Percentiles rank a stretch among this genome's conserved stretches.
Evolutionary conservation across 2,888 invertebrate species (phyloP).

Genomic region (Onchidella celtica): DNA sequence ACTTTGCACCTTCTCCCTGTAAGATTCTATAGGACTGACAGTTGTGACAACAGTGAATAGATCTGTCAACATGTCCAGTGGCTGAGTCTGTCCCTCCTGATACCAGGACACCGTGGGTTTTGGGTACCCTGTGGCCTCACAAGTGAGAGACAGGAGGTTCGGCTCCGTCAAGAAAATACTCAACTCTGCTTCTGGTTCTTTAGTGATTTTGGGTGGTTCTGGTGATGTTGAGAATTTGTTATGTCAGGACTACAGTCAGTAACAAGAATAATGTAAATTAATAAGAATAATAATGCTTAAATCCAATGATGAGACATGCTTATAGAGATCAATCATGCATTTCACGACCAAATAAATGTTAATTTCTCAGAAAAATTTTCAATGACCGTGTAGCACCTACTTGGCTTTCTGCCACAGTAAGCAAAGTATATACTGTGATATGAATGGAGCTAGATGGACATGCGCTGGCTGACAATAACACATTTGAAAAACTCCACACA

Average conservation of each 20-base stretch:
- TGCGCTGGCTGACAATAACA: neutral
- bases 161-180: slow-evolving; percentile 60
- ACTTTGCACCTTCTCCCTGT: slow-evolving; percentile 61
- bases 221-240: no score
- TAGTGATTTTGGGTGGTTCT: slow-evolving; percentile 64
- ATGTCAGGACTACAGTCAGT: no score
- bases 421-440: no score
- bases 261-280: no score
- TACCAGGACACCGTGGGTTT: slow-evolving; percentile 67
- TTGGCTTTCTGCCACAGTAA: no score
- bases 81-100: slow-evolving; percentile 60
- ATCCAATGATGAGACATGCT: neutral
- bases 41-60: slow-evolving; percentile 60
- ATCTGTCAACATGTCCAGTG: slow-evolving; percentile 55
- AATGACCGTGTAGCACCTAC: no score
- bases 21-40: slow-evolving; percentile 51
- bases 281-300: no score
- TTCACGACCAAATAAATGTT: no score
- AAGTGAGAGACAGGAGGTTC: slow-evolving; percentile 58
- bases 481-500: no score
- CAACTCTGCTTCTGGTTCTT: slow-evolving; percentile 50
- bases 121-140: slow-evolving; percentile 68
- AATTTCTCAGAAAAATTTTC: no score
- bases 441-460: no score
- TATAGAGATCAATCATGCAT: neutral